Conservation (phyloP, 1,140 invertebrate species). For the Aporrectodea caliginosa region DNA sequence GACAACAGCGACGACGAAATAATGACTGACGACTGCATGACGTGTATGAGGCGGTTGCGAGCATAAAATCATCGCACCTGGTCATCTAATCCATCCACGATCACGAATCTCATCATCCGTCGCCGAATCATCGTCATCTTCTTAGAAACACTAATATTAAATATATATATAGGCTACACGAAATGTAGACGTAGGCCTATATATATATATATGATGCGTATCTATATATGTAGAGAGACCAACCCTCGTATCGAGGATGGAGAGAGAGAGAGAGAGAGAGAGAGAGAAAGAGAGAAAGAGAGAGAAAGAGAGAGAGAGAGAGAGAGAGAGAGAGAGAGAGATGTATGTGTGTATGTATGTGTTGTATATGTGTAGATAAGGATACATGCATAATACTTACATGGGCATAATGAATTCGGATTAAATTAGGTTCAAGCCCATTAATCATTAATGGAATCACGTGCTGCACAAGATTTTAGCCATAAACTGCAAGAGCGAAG, state of each 20-base stretch:
- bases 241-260: no score
- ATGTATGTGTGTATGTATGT: no score
- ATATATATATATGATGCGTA: neutral
- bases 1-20: no score
- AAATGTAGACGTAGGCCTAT: neutral
- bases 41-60: no score
- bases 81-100: no score
- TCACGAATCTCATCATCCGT: neutral
- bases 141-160: neutral
- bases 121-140: neutral
- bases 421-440: no score
- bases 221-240: neutral
- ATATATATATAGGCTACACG: conserved; percentile 4
- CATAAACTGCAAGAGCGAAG: neutral
- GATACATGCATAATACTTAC: neutral
- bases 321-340: neutral
- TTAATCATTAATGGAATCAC: no score
- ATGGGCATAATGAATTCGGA: neutral
- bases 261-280: conserved; percentile 1
- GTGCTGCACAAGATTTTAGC: no score
- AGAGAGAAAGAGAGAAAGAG: neutral
- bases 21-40: no score
- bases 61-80: no score
- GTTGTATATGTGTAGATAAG: no score
- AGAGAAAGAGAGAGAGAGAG: neutral